Percentiles rank a stretch among this genome's conserved stretches.
These are phyloP conservation scores for Galleria mellonella DNA, from an alignment of 1,140 invertebrate genomes.

Conservation along the genomic window DNA sequence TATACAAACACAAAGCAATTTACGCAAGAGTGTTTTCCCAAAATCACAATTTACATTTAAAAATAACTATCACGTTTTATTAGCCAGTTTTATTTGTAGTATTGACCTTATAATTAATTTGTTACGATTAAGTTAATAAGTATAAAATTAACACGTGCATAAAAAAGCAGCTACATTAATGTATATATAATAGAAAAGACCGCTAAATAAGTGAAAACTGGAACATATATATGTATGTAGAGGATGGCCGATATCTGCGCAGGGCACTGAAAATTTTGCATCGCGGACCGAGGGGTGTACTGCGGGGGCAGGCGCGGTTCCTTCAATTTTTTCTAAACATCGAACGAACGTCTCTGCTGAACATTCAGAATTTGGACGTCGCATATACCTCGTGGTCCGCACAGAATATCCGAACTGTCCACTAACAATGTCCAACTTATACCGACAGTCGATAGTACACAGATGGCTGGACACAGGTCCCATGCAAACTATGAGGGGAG, in stretches of 20 bases:
- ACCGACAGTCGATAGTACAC: no score
- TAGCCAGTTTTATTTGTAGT: no score
- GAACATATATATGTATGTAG: conserved; percentile 9
- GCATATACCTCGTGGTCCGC: no score
- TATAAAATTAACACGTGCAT: no score
- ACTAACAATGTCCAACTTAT: no score
- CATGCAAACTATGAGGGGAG: conserved; percentile 70
- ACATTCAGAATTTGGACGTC: no score
- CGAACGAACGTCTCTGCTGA: conserved; percentile 7
- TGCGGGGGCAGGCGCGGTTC: conserved; percentile 21
- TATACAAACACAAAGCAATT: not conserved
- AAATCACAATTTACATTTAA: not conserved
- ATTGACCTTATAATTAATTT: no score
- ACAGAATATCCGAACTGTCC: no score
- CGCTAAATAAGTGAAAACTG: no score
- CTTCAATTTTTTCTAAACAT: conserved; percentile 39
- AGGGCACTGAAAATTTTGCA: conserved; percentile 49
- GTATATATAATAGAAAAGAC: no score
- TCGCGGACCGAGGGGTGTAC: conserved; percentile 23
- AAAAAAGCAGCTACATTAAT: no score
- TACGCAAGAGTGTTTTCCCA: conserved; percentile 3
- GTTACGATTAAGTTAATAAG: no score
- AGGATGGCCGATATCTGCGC: conserved; percentile 27
- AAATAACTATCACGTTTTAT: not conserved
- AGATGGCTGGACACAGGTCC: conserved; percentile 20